Evolutionary conservation across 2,888 invertebrate genomes (phyloP).

Genomic region (Phragmatobia fuliginosa): DNA sequence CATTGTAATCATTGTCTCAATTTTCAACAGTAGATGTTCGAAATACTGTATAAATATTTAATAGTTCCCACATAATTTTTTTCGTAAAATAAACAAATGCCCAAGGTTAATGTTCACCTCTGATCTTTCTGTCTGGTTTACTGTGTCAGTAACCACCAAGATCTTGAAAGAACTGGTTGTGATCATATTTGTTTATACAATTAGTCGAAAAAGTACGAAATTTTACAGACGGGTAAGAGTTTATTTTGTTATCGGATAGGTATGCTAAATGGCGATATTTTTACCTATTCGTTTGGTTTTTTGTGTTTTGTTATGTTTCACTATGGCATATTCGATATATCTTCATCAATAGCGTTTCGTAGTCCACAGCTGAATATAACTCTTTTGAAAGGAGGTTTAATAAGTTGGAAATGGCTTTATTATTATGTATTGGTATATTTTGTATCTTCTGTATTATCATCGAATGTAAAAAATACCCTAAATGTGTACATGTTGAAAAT

Average conservation of each 20-base stretch:
- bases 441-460: too few relatives aligned
- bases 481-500: too few relatives aligned
- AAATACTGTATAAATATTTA: constrained; percentile 12
- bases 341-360: too few relatives aligned
- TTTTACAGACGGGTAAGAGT: background rate
- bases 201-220: constrained; percentile 2
- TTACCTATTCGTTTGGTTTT: background rate
- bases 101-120: constrained; percentile 12
- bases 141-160: constrained; percentile 14
- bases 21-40: constrained; percentile 7
- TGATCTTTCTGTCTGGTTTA: constrained; percentile 18
- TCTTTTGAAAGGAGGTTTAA: too few relatives aligned
- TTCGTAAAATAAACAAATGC: constrained; percentile 24
- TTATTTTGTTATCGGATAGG: background rate
- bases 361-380: too few relatives aligned
- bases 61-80: constrained; percentile 25
- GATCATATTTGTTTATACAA: constrained; percentile 10
- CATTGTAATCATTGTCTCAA: constrained; percentile 31
- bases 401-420: too few relatives aligned
- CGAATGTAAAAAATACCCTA: too few relatives aligned
- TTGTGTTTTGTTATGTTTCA: background rate
- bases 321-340: too few relatives aligned
- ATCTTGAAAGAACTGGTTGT: constrained; percentile 10
- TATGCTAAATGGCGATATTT: background rate
- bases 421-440: too few relatives aligned